Conservation (phyloP, 1,140 invertebrate genomes). For the Macrocentrus cingulum region DNA sequence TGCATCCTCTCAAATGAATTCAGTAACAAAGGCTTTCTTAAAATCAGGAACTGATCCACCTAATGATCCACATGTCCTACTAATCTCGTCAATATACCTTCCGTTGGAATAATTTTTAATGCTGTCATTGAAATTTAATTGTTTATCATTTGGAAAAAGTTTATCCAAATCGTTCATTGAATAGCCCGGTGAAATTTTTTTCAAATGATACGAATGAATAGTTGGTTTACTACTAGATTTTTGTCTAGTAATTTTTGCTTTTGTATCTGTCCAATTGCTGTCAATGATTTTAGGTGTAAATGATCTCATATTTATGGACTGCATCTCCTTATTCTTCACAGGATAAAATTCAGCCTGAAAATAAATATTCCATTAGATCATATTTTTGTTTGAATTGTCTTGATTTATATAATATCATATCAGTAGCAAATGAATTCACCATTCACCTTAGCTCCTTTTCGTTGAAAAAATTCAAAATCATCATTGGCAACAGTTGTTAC, state of each 20-base stretch:
- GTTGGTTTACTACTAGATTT: conserved; percentile 36
- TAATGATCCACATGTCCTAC: no score
- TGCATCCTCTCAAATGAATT: conserved; percentile 53
- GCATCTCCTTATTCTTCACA: conserved; percentile 41
- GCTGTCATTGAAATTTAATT: conserved; percentile 44
- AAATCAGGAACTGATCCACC: conserved; percentile 60
- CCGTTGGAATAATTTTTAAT: conserved; percentile 45
- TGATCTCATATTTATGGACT: conserved; percentile 49
- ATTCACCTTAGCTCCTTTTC: conserved; percentile 46
- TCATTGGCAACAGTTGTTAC: conserved; percentile 69
- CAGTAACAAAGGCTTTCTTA: conserved; percentile 61
- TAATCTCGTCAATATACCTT: no score
- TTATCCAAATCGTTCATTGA: conserved; percentile 60
- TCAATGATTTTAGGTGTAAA: conserved; percentile 53
- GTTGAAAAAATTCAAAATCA: conserved; percentile 67
- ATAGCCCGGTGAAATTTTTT: conserved; percentile 49
- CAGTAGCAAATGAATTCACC: conserved; percentile 6
- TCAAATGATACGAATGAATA: conserved; percentile 47
- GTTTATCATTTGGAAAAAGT: conserved; percentile 31
- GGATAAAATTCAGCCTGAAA: conserved; percentile 43
- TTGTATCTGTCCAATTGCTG: conserved; percentile 23
- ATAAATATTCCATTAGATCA: conserved; percentile 1
- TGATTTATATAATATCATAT: not conserved
- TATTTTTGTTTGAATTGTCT: not conserved
- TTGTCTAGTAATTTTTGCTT: conserved; percentile 6